A percentile compares a stretch with the other conserved stretches of the same genome.
Conservation (phyloP, 2,113 vertebrate genomes). For the Hiodon alosoides region DNA sequence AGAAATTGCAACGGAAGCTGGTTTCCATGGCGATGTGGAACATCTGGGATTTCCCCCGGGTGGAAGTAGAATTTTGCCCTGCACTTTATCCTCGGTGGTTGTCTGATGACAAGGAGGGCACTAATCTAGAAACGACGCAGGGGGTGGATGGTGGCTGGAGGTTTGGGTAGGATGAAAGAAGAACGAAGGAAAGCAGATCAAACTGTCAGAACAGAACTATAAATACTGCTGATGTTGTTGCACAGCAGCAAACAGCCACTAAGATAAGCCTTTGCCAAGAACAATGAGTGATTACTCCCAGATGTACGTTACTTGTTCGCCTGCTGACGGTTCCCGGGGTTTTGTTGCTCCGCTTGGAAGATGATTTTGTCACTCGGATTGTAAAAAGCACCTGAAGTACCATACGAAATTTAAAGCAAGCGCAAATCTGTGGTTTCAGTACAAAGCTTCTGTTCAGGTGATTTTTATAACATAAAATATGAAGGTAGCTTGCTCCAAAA, state of each 20-base stretch:
- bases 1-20: slow-evolving; percentile 12
- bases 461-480: neutral
- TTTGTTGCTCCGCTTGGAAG: neutral
- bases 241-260: neutral
- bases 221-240: slow-evolving; percentile 2
- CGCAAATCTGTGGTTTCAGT: neutral
- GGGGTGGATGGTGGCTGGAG: neutral
- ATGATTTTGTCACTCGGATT: no score
- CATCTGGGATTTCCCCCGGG: slow-evolving; percentile 20
- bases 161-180: slow-evolving; percentile 6
- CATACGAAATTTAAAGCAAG: neutral
- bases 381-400: neutral
- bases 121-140: neutral
- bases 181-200: neutral
- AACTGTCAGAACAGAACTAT: neutral
- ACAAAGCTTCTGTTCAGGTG: neutral
- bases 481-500: neutral
- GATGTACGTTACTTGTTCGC: neutral
- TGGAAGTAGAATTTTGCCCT: slow-evolving; percentile 5
- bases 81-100: slow-evolving; percentile 7
- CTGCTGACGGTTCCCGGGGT: neutral
- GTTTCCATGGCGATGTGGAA: slow-evolving; percentile 22
- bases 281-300: neutral
- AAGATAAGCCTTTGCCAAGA: neutral
- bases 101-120: neutral